Percentiles rank a stretch among this genome's conserved stretches.
Conservation (phyloP, 1,140 invertebrate species). For the Megathymus violae region DNA sequence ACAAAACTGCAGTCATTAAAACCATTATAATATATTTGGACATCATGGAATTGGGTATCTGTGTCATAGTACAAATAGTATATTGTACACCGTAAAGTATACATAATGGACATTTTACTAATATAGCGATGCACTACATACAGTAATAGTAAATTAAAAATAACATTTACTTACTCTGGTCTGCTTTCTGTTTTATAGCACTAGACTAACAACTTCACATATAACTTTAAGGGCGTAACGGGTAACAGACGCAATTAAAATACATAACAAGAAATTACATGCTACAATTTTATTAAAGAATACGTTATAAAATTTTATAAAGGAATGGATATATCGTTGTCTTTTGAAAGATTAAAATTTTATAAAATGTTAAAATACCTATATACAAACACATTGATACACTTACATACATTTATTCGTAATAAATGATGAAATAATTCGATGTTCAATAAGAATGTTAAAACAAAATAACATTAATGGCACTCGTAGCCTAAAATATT, state of each 20-base stretch:
- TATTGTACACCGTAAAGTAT: no score
- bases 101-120: no score
- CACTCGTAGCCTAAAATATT: constrained; percentile 80
- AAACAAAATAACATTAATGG: constrained; percentile 74
- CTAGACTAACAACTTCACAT: no score
- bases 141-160: no score
- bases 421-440: constrained; percentile 44
- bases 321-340: constrained; percentile 51
- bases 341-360: constrained; percentile 19
- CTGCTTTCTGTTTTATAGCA: no score
- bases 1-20: no score
- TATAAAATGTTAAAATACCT: constrained; percentile 15
- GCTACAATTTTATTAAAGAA: constrained; percentile 25
- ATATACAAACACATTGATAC: constrained; percentile 19
- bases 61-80: no score
- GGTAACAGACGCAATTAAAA: constrained; percentile 17
- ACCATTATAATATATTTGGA: no score
- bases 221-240: background rate
- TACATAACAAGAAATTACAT: constrained; percentile 14
- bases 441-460: constrained; percentile 50
- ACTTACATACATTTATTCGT: constrained; percentile 16
- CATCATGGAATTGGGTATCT: no score
- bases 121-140: no score
- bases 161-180: no score
- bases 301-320: constrained; percentile 38